phyloP scores from a whole-genome alignment of 1,140 invertebrate species.

The Plutomurus gul region DNA sequence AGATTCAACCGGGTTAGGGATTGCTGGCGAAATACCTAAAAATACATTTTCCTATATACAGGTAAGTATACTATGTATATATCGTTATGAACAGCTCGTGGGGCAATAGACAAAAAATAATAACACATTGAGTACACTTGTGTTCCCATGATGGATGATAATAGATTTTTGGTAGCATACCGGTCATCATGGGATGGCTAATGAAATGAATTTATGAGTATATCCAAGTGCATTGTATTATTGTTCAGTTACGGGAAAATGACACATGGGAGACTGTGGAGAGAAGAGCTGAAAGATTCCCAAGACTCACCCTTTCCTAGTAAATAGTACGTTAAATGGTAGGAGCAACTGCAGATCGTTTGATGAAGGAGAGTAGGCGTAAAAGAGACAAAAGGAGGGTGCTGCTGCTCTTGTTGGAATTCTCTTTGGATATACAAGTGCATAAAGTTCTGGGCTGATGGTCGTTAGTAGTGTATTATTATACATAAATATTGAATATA shows the following conservation, averaged over 20 bases:
- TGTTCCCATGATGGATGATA: constrained; percentile 40
- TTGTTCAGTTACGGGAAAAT: neutral
- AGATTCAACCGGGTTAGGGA: too few species aligned
- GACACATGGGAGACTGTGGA: neutral
- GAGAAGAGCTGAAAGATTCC: neutral
- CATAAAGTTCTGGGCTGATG: neutral
- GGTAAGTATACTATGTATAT: too few species aligned
- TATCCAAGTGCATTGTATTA: neutral
- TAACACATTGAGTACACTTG: constrained; percentile 19
- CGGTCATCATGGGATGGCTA: neutral
- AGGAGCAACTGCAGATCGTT: too few species aligned
- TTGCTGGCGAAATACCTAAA: neutral
- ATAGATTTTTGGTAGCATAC: constrained; percentile 30
- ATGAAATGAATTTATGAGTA: constrained; percentile 21
- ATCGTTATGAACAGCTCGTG: too few species aligned
- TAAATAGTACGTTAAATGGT: too few species aligned
- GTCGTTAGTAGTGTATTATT: neutral
- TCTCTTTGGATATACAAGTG: too few species aligned
- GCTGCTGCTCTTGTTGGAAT: too few species aligned
- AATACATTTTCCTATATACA: constrained; percentile 2
- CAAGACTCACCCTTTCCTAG: neutral
- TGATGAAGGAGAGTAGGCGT: too few species aligned
- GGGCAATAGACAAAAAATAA: neutral
- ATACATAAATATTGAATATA: neutral
- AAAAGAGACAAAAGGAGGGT: too few species aligned